Evolutionary conservation across 2,113 vertebrate species (phyloP).

Genomic region (Ctenomys sociabilis): DNA sequence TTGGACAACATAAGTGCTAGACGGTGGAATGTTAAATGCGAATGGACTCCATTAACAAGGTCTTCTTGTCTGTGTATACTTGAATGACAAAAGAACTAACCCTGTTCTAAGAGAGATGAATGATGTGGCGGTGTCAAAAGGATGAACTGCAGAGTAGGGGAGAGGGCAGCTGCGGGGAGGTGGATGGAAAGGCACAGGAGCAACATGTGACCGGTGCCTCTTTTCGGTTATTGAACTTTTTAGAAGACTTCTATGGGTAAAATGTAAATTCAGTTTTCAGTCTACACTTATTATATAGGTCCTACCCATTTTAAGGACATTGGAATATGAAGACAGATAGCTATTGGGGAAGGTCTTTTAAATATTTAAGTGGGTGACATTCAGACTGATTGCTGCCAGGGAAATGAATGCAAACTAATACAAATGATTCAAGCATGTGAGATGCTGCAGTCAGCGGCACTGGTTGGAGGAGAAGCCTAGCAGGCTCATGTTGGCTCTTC

Average conservation of each 20-base stretch:
- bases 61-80: not conserved
- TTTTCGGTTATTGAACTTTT: not conserved
- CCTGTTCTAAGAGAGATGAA: not conserved
- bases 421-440: slow-evolving; percentile 10
- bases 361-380: slow-evolving; percentile 44
- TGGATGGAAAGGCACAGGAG: not conserved
- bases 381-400: not conserved
- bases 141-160: not conserved
- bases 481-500: not conserved
- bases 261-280: not conserved
- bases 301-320: not conserved
- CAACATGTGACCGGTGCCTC: not conserved
- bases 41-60: not conserved
- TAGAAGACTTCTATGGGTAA: not conserved
- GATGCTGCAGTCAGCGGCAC: not conserved
- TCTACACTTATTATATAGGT: not conserved
- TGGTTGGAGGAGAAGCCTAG: not conserved
- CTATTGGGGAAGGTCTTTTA: not conserved
- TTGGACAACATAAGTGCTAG: not conserved
- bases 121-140: not conserved
- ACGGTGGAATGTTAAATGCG: not conserved
- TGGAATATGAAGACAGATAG: not conserved
- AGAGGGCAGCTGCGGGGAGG: not conserved
- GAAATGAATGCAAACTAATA: slow-evolving; percentile 36
- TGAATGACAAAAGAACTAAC: not conserved